Evolutionary conservation across 2,888 invertebrate species (phyloP).

Genomic region (Idaea aversata): DNA sequence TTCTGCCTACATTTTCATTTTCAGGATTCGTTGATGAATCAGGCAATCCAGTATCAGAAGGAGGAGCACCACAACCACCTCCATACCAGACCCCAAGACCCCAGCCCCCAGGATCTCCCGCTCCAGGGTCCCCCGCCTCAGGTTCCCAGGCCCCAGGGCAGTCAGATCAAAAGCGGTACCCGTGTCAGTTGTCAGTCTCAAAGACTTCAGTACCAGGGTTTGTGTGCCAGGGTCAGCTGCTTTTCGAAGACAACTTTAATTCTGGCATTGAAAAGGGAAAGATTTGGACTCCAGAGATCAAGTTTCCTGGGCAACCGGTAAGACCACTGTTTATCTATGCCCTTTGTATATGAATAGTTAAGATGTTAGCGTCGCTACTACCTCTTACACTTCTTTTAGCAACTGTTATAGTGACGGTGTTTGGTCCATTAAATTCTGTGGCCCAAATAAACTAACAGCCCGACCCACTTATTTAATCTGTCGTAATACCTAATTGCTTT

Average conservation of each 20-base stretch:
- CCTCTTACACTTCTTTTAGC: too few species aligned
- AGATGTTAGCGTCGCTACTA: too few species aligned
- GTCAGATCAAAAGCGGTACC: slow-evolving; percentile 34
- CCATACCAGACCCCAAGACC: not conserved
- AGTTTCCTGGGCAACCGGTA: slow-evolving; percentile 82
- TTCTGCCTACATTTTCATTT: slow-evolving; percentile 6
- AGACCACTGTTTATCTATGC: slow-evolving; percentile 28
- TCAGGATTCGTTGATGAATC: slow-evolving; percentile 60
- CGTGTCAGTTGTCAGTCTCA: slow-evolving; percentile 58
- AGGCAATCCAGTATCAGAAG: slow-evolving; percentile 36
- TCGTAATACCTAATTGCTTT: too few species aligned
- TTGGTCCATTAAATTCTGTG: too few species aligned
- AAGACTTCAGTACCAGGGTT: slow-evolving; percentile 56
- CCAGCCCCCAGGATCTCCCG: not conserved
- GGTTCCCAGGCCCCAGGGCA: not conserved
- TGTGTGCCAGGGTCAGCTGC: slow-evolving; percentile 78
- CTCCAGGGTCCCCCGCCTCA: not conserved
- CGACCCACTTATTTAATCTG: too few species aligned
- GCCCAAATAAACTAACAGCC: too few species aligned
- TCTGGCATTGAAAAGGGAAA: slow-evolving; percentile 58
- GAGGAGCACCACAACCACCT: slow-evolving; percentile 7
- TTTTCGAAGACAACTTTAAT: slow-evolving; percentile 83
- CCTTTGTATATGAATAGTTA: not conserved
- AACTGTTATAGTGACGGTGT: too few species aligned
- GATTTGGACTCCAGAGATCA: slow-evolving; percentile 80